Conservation (phyloP, 2,113 vertebrate genomes). For the Litocranius walleri region DNA sequence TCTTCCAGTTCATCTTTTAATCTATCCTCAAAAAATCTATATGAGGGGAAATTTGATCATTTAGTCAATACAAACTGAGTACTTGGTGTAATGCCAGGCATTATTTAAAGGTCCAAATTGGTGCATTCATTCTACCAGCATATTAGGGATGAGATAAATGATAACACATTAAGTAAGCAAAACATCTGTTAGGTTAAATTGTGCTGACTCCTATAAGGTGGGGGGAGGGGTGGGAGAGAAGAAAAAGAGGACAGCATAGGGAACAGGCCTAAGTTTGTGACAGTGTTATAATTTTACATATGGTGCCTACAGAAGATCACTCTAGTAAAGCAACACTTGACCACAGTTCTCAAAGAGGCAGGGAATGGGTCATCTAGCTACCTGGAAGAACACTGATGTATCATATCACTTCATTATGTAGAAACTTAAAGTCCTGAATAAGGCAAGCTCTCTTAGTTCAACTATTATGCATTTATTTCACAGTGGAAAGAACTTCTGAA, state of each 20-base stretch:
- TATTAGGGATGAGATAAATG: background rate
- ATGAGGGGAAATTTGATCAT: background rate
- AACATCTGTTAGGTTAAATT: background rate
- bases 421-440: background rate
- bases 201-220: background rate
- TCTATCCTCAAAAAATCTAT: background rate
- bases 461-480: background rate
- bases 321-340: background rate
- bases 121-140: background rate
- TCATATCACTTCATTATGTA: background rate
- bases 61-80: background rate
- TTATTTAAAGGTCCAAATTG: background rate
- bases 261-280: background rate
- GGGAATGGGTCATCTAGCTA: background rate
- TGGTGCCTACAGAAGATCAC: background rate
- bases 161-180: slow-evolving; percentile 1
- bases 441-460: background rate
- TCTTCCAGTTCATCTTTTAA: background rate
- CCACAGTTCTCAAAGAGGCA: background rate
- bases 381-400: background rate
- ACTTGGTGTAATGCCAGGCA: background rate
- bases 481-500: background rate
- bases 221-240: background rate
- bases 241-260: background rate
- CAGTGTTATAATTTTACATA: background rate